These are phyloP conservation scores for Diacarnus erythraeanus DNA, from an alignment of 37 sponge, comb jelly and placozoan species.

Conservation along the genomic window DNA sequence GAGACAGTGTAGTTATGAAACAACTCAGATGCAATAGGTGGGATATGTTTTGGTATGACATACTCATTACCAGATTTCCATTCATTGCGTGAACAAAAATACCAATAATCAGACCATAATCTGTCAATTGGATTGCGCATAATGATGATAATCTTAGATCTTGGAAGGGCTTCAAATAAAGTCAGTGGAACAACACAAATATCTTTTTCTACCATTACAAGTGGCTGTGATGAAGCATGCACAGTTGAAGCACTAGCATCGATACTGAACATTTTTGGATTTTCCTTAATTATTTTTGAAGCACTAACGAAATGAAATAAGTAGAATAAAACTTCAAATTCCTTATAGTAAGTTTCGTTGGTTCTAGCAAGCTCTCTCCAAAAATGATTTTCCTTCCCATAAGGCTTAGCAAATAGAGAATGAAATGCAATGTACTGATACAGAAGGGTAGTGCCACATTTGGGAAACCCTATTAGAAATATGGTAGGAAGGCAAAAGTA, in stretches of 20 bases:
- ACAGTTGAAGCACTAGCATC: slow-evolving; percentile 48
- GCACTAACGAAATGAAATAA: slow-evolving; percentile 28
- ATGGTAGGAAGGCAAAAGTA: slow-evolving; percentile 28
- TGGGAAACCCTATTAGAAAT: slow-evolving; percentile 38
- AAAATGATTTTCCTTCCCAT: slow-evolving; percentile 33
- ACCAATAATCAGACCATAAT: slow-evolving; percentile 59
- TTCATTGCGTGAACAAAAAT: slow-evolving; percentile 26
- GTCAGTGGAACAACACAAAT: slow-evolving; percentile 14
- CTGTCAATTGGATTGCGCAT: slow-evolving; percentile 55
- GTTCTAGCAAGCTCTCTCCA: slow-evolving; percentile 23
- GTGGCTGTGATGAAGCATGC: slow-evolving; percentile 1
- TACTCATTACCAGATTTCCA: neutral
- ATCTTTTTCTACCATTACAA: slow-evolving; percentile 2
- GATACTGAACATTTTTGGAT: neutral
- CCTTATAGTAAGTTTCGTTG: neutral
- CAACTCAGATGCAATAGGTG: slow-evolving; percentile 8
- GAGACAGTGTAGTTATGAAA: slow-evolving; percentile 28
- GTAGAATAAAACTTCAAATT: slow-evolving; percentile 14
- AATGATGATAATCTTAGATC: slow-evolving; percentile 48
- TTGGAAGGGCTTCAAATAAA: slow-evolving; percentile 32
- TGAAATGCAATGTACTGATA: slow-evolving; percentile 13
- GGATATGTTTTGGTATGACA: neutral
- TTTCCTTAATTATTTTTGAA: neutral
- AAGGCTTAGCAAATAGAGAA: slow-evolving; percentile 30
- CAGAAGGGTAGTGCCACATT: slow-evolving; percentile 39